These are phyloP conservation scores for Vireo altiloquus DNA, from an alignment of 2,113 vertebrate genomes.

Conservation along the genomic window DNA sequence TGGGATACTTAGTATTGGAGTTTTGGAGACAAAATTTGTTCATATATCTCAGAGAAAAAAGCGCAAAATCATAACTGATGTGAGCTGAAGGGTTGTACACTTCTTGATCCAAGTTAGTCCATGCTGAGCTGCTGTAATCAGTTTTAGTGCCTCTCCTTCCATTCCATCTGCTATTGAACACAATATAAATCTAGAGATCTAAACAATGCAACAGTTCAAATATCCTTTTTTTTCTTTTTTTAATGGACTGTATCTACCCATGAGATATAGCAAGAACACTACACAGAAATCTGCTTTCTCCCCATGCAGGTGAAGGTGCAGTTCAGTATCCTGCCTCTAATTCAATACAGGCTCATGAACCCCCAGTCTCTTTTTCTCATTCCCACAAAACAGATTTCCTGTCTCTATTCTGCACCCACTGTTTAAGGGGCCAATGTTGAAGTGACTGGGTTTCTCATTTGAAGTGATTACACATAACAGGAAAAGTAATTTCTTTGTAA, in stretches of 20 bases:
- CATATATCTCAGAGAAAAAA: not conserved
- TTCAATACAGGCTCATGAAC: not conserved
- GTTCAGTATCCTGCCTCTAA: not conserved
- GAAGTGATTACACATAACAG: not conserved
- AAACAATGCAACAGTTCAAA: not conserved
- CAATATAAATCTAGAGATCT: not conserved
- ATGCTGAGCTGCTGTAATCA: not conserved
- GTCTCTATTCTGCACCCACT: not conserved
- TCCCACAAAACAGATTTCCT: not conserved
- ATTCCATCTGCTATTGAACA: not conserved
- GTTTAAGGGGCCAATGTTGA: not conserved
- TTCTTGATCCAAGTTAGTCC: not conserved
- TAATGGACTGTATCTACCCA: not conserved
- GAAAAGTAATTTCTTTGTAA: not conserved
- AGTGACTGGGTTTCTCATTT: not conserved
- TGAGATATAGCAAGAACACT: not conserved
- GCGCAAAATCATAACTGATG: not conserved
- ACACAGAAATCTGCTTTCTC: rapidly evolving
- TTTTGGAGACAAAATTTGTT: not conserved
- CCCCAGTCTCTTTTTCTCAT: not conserved
- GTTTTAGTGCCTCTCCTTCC: not conserved
- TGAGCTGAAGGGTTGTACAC: not conserved
- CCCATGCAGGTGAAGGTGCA: not conserved
- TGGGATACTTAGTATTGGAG: not conserved
- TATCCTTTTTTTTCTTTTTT: not conserved